These are phyloP conservation scores for Boloria selene DNA, from an alignment of 2,888 invertebrate genomes.

Conservation along the genomic window DNA sequence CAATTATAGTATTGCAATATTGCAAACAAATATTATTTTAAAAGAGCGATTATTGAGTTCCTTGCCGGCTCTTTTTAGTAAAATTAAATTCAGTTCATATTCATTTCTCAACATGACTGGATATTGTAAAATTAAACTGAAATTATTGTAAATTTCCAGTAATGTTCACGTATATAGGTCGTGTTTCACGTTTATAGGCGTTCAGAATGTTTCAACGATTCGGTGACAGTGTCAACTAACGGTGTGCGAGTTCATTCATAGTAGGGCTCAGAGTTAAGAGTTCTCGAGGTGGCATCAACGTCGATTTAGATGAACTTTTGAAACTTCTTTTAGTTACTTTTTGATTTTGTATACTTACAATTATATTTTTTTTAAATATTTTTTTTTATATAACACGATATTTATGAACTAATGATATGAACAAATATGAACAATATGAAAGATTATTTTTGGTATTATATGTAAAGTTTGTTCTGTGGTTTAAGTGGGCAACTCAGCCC, in stretches of 20 bases:
- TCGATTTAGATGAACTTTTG: background rate
- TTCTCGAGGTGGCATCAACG: background rate
- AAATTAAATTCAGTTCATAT: no score
- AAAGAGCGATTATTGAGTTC: no score
- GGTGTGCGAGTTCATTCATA: conserved; percentile 1
- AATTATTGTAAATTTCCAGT: background rate
- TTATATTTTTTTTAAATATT: no score
- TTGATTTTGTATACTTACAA: no score
- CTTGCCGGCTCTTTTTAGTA: no score
- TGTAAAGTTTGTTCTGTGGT: background rate
- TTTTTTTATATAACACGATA: background rate
- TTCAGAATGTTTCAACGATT: conserved; percentile 1
- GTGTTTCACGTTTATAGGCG: background rate
- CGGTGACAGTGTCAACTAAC: background rate
- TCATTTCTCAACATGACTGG: no score
- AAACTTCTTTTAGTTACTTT: no score
- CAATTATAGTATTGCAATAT: no score
- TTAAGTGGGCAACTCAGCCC: conserved; percentile 47
- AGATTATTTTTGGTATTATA: background rate
- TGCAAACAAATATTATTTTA: no score
- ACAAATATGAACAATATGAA: no score
- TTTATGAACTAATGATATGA: background rate
- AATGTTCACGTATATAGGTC: conserved; percentile 1
- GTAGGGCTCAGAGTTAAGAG: background rate
- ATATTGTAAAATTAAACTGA: background rate